Evolutionary conservation across 2,888 invertebrate genomes (phyloP).

Genomic region (Chirona hameri): DNA sequence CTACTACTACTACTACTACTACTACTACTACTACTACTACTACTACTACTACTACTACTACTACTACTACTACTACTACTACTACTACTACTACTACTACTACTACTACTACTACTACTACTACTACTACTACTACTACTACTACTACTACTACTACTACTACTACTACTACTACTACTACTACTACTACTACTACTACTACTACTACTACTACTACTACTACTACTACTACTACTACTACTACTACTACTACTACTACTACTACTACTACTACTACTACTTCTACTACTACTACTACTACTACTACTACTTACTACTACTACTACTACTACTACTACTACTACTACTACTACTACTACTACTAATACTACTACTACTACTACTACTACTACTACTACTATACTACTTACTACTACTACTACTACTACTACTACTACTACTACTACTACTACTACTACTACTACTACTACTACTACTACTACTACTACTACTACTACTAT

Average conservation of each 20-base stretch:
- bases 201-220: too few species aligned
- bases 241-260: too few species aligned
- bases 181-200: too few species aligned
- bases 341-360: not conserved
- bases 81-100: too few species aligned
- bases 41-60: too few species aligned
- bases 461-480: not conserved
- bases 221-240: not conserved
- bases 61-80: too few species aligned
- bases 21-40: not conserved
- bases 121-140: not conserved
- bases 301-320: too few species aligned
- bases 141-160: not conserved
- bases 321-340: too few species aligned
- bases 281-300: too few species aligned
- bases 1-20: not conserved
- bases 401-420: not conserved
- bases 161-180: too few species aligned
- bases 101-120: too few species aligned
- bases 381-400: not conserved
- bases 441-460: not conserved
- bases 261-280: too few species aligned
- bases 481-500: not conserved
- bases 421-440: not conserved
- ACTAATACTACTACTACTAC: not conserved